Base-by-base conservation (phyloP, 2,113 vertebrate genomes). In the Porphyrio hochstetteri region DNA sequence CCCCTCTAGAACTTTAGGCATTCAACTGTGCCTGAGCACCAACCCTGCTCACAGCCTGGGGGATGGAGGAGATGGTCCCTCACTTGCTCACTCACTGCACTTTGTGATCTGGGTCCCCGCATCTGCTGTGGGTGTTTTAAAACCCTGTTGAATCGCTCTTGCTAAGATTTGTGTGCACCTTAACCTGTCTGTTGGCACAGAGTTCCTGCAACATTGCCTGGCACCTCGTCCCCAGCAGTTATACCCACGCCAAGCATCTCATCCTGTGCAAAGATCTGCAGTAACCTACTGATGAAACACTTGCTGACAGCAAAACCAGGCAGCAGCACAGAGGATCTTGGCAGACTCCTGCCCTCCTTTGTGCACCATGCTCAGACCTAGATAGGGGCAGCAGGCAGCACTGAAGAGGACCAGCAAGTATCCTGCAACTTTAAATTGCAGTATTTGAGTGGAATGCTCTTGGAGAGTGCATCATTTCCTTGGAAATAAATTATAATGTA, bases 381-480 rank as follows among this genome's bases (percentile, higher is more conserved):
- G 40, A 2, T 7, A 24, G 68, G 60, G 59, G 76, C 60, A 84
- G 71, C 55, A 52, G 68, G 60, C 63, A 87, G 82, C 70, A 33
- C 27, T 1, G 3, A 79, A 77, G 63, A 52, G 9, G 53, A 55
- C 23, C 70, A 86, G 67, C 29, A 74, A 31, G 35, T 20, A 60
- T 20, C 27, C 74, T 92, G 61, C 69, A 48, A n/a, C 69, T 82
- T 60, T 9, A 50, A 95, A 84, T 2, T 75, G 57, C 56, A 40
- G 38, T 6, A 42, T 48, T 86, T 31, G 72, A 86, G 64, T 38
- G 69, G 65, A 93, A 65, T 28, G 36, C 77, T 64, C 95, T 75
- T 71, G 53, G 69, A 82, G 60, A 79, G 65, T 87, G 69, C 93
- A 93, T 91, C 81, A 95, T 69, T 95, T 97, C 96, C 95, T 96